Conservation (phyloP, 2,113 vertebrate genomes). For the Atrichornis clamosus region DNA sequence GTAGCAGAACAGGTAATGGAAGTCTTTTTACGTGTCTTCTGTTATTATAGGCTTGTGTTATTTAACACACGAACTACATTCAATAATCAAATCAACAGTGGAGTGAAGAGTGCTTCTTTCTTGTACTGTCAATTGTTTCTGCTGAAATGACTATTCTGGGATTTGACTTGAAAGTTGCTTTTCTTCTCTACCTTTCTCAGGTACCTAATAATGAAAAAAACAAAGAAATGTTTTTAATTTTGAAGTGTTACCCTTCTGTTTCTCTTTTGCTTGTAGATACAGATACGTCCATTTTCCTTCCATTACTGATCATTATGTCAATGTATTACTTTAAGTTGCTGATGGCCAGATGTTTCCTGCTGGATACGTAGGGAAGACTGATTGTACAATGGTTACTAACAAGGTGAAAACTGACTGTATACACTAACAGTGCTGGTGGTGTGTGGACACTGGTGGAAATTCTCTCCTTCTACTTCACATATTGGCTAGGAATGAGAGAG, state of each 20-base stretch:
- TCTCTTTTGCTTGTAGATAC: neutral
- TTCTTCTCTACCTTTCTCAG: neutral
- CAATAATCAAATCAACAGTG: neutral
- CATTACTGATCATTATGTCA: neutral
- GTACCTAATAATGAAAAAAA: neutral
- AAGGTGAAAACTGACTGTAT: neutral
- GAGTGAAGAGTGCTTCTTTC: neutral
- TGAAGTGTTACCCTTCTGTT: neutral
- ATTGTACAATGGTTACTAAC: neutral
- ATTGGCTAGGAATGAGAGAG: neutral
- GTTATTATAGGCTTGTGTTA: neutral
- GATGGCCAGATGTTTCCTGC: neutral
- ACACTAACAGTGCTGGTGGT: neutral
- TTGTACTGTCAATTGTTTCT: neutral
- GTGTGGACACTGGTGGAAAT: neutral
- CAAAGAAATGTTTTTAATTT: neutral
- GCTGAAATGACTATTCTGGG: neutral
- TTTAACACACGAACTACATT: neutral
- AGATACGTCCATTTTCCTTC: neutral
- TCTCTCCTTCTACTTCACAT: neutral
- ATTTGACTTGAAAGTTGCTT: neutral
- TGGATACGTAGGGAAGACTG: neutral
- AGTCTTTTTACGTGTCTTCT: neutral
- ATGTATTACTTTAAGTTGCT: neutral
- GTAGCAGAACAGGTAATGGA: neutral